Evolutionary conservation across 2,113 vertebrate species (phyloP).

Genomic region (Gasterosteus aculeatus): DNA sequence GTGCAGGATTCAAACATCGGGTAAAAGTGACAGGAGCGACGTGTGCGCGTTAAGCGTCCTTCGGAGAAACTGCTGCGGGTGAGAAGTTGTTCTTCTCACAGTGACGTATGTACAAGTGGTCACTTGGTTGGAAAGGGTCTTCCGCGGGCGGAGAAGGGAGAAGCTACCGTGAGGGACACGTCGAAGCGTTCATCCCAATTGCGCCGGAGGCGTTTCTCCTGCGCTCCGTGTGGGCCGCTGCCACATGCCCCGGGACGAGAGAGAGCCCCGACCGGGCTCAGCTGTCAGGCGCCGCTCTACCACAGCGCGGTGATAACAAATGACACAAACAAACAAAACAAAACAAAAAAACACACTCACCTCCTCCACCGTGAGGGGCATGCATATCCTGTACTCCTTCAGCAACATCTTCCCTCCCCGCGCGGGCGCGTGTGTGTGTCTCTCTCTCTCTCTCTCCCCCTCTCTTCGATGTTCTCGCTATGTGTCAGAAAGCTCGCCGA

Average conservation of each 20-base stretch:
- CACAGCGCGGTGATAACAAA: neutral
- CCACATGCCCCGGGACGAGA: slow-evolving; percentile 25
- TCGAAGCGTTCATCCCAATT: neutral
- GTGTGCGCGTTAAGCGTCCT: too few relatives aligned
- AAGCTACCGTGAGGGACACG: too few relatives aligned
- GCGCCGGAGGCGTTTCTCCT: neutral
- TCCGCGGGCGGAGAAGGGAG: neutral
- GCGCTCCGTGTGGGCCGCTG: neutral
- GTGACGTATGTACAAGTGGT: too few relatives aligned
- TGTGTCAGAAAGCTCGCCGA: slow-evolving; percentile 44
- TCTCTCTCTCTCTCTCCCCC: too few relatives aligned
- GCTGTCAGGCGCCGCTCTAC: neutral
- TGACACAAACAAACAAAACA: neutral
- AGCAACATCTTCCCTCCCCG: slow-evolving; percentile 86
- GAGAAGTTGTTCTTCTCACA: too few relatives aligned
- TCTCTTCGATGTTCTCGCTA: slow-evolving; percentile 31
- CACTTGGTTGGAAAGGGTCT: too few relatives aligned
- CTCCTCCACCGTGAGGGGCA: slow-evolving; percentile 97
- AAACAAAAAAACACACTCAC: slow-evolving; percentile 78
- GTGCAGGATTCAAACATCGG: too few relatives aligned
- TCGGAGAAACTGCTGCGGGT: too few relatives aligned
- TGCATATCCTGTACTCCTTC: slow-evolving; percentile 98
- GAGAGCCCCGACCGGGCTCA: neutral
- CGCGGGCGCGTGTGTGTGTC: neutral
- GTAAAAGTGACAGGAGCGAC: too few relatives aligned